Percentiles rank a stretch among this genome's conserved stretches.
These are phyloP conservation scores for Cyclophora punctaria DNA, from an alignment of 2,888 invertebrate species.

Conservation along the genomic window DNA sequence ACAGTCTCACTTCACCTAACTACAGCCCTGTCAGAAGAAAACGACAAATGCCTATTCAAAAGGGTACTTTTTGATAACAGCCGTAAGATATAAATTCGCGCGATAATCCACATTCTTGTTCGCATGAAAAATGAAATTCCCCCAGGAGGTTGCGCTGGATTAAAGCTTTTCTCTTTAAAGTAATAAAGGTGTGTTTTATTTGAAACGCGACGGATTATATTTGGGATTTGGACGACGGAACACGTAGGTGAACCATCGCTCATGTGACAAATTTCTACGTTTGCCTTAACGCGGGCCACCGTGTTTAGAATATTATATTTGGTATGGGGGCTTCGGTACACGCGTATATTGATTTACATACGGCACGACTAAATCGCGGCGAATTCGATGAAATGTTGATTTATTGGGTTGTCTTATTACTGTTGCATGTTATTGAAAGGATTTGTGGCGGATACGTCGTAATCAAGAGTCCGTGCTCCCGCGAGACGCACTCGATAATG, in stretches of 20 bases:
- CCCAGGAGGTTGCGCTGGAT: slow-evolving; percentile 54
- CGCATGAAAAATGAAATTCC: slow-evolving; percentile 62
- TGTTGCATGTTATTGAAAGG: neutral
- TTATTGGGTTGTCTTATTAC: too few relatives aligned
- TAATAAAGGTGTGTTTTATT: slow-evolving; percentile 75
- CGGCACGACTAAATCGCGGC: slow-evolving; percentile 34
- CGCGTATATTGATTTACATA: slow-evolving; percentile 60
- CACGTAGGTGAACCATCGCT: slow-evolving; percentile 75
- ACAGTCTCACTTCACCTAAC: slow-evolving; percentile 61
- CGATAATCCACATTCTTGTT: slow-evolving; percentile 51
- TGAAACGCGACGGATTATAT: slow-evolving; percentile 64
- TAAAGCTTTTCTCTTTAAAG: slow-evolving; percentile 69
- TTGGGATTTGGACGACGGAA: slow-evolving; percentile 69
- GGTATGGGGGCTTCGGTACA: slow-evolving; percentile 45
- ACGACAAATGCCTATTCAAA: slow-evolving; percentile 39
- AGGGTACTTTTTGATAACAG: slow-evolving; percentile 58
- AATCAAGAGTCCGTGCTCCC: slow-evolving; percentile 12
- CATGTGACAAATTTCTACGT: slow-evolving; percentile 76
- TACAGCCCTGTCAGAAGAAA: slow-evolving; percentile 39
- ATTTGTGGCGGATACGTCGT: slow-evolving; percentile 2
- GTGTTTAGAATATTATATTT: slow-evolving; percentile 73
- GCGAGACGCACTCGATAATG: slow-evolving; percentile 25
- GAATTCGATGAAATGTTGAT: slow-evolving; percentile 19
- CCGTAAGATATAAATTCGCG: slow-evolving; percentile 66
- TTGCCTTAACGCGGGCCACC: slow-evolving; percentile 70